These are phyloP conservation scores for Oikopleura albicans DNA, from an alignment of 23 tunicate genomes.

Conservation along the genomic window DNA sequence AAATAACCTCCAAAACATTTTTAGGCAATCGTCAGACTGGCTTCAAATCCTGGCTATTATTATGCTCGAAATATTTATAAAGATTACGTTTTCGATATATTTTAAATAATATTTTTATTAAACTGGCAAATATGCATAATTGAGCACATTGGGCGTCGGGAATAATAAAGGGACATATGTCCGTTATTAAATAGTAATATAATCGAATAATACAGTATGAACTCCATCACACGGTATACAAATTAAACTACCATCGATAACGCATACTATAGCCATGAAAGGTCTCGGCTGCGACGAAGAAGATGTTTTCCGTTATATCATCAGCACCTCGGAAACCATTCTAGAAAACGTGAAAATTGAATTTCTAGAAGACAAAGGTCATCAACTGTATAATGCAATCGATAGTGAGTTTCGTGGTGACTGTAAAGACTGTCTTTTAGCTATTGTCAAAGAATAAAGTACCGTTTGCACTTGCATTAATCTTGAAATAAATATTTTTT, in stretches of 20 bases:
- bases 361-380: not conserved
- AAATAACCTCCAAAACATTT: not conserved
- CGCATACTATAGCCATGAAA: too few relatives aligned
- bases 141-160: too few relatives aligned
- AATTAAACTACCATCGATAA: too few relatives aligned
- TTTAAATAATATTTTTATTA: too few relatives aligned
- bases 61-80: not conserved
- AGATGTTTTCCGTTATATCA: not conserved
- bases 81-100: too few relatives aligned
- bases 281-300: not conserved
- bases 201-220: too few relatives aligned
- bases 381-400: not conserved
- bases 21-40: constrained; percentile 5
- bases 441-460: not conserved
- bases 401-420: not conserved
- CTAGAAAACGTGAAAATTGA: not conserved
- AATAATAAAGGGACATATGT: too few relatives aligned
- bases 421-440: not conserved
- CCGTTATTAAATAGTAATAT: too few relatives aligned
- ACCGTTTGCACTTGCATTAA: too few relatives aligned
- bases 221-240: too few relatives aligned
- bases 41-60: not conserved
- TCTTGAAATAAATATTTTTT: too few relatives aligned
- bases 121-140: too few relatives aligned
- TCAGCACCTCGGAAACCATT: not conserved